These are phyloP conservation scores for Blastomussa wellsi DNA, from an alignment of 92 coral and sea anemone genomes.

Conservation along the genomic window DNA sequence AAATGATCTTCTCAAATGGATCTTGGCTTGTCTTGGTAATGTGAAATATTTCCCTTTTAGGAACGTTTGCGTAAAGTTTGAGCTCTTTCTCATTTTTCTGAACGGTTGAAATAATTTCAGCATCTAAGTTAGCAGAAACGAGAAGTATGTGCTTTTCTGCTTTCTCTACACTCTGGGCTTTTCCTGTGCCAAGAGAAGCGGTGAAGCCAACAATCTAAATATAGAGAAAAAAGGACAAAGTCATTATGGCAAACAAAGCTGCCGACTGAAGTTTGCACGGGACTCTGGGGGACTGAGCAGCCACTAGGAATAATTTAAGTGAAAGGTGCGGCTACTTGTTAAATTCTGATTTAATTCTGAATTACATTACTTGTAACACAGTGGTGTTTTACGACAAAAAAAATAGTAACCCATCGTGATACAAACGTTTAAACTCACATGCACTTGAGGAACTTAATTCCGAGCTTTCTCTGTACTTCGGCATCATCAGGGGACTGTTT, in stretches of 20 bases:
- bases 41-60: slow-evolving; percentile 47
- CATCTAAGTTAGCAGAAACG: slow-evolving; percentile 85
- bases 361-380: too few species aligned
- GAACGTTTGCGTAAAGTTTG: slow-evolving; percentile 47
- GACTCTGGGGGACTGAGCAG: too few species aligned
- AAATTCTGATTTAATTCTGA: too few species aligned
- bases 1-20: slow-evolving; percentile 58
- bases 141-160: slow-evolving; percentile 77
- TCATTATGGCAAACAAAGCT: neutral
- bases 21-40: slow-evolving; percentile 45
- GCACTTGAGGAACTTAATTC: too few species aligned
- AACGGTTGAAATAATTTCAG: slow-evolving; percentile 69
- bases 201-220: slow-evolving; percentile 85
- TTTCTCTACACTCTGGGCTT: slow-evolving; percentile 60
- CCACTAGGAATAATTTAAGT: too few species aligned
- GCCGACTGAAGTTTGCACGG: neutral
- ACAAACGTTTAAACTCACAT: too few species aligned
- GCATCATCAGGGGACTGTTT: too few species aligned
- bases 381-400: too few species aligned
- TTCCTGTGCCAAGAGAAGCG: slow-evolving; percentile 98
- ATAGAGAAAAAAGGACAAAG: neutral
- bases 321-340: too few species aligned
- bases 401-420: too few species aligned
- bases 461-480: too few species aligned
- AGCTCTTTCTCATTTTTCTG: slow-evolving; percentile 61